Evolutionary conservation across 2,888 invertebrate species (phyloP).

Genomic region (Tetragonula carbonaria): DNA sequence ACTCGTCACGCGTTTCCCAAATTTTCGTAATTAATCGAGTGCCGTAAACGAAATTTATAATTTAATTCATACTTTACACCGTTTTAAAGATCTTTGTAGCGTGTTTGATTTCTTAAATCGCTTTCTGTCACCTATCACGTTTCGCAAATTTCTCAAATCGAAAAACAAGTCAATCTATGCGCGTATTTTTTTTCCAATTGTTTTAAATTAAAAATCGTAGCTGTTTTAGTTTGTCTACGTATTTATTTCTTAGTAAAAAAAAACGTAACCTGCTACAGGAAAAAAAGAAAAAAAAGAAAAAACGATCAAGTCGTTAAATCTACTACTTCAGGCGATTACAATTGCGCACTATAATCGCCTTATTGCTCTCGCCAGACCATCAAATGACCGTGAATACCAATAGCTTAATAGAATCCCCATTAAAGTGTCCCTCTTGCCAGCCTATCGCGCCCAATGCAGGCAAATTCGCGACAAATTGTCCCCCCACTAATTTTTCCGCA

Average conservation of each 20-base stretch:
- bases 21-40: too few relatives aligned
- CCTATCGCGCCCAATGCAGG: background rate
- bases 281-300: background rate
- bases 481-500: slow-evolving; percentile 28
- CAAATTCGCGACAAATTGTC: slow-evolving; percentile 35
- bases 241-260: background rate
- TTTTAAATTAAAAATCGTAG: background rate
- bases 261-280: background rate
- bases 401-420: slow-evolving; percentile 13
- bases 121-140: background rate
- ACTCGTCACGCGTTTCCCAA: background rate
- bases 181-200: background rate
- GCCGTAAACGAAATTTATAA: too few relatives aligned
- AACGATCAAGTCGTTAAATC: background rate
- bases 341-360: background rate
- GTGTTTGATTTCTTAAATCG: background rate
- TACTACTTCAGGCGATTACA: background rate
- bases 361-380: background rate
- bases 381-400: background rate
- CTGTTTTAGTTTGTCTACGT: too few relatives aligned
- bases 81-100: too few relatives aligned
- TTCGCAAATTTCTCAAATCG: background rate
- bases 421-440: slow-evolving; percentile 3
- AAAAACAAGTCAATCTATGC: background rate
- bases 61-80: too few relatives aligned